Conservation (phyloP, 2,888 invertebrate species). For the Hydropsyche betteni region DNA sequence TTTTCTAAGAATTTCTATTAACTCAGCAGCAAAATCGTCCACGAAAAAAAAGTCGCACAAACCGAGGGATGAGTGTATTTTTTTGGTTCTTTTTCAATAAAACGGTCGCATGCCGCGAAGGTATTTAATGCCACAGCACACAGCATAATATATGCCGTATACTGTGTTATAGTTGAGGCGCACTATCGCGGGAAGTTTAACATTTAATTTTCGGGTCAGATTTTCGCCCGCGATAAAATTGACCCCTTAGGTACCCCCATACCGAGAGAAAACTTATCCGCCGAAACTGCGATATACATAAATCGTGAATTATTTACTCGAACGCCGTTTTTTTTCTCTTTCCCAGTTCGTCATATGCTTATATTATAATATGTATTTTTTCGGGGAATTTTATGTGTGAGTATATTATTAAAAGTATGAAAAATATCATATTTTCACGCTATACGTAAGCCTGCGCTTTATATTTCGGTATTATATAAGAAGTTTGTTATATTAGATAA, state of each 20-base stretch:
- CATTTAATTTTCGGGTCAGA: constrained; percentile 52
- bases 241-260: too few relatives aligned
- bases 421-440: too few relatives aligned
- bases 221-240: constrained; percentile 43
- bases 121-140: constrained; percentile 46
- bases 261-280: constrained; percentile 26
- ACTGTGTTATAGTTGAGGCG: too few relatives aligned
- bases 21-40: too few relatives aligned
- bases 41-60: too few relatives aligned
- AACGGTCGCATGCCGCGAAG: constrained; percentile 49
- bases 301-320: constrained; percentile 32
- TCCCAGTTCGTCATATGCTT: constrained; percentile 3
- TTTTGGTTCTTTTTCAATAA: constrained; percentile 46
- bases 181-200: constrained; percentile 48
- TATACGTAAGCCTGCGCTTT: too few relatives aligned
- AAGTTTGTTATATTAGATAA: too few relatives aligned
- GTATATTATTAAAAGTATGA: too few relatives aligned
- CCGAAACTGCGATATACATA: constrained; percentile 32
- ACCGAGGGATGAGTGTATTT: too few relatives aligned
- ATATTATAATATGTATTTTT: not conserved
- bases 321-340: constrained; percentile 21
- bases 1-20: too few relatives aligned
- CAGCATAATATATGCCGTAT: too few relatives aligned
- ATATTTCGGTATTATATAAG: too few relatives aligned
- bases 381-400: not conserved